Evolutionary conservation across 2,888 invertebrate species (phyloP).

Genomic region (Phengaris alcon): DNA sequence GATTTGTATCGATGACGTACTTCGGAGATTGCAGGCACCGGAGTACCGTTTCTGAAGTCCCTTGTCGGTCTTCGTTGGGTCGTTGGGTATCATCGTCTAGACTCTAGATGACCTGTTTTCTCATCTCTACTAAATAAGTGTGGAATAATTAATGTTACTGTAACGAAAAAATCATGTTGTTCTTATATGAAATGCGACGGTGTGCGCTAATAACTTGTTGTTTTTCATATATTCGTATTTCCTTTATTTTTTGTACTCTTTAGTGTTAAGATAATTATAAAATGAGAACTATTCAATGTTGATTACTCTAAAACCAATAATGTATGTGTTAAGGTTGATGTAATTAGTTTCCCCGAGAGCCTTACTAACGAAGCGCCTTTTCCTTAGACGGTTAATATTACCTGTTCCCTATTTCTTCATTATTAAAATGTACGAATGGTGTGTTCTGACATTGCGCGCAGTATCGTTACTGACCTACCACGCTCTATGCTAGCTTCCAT

Average conservation of each 20-base stretch:
- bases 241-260: slow-evolving; percentile 81
- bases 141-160: slow-evolving; percentile 72
- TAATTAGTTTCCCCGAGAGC: slow-evolving; percentile 77
- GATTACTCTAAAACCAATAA: slow-evolving; percentile 78
- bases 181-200: slow-evolving; percentile 76
- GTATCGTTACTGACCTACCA: background rate
- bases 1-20: slow-evolving; percentile 40
- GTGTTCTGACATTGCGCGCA: slow-evolving; percentile 33
- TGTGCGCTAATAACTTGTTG: slow-evolving; percentile 76
- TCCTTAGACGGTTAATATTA: slow-evolving; percentile 68
- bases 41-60: slow-evolving; percentile 35
- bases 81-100: slow-evolving; percentile 44
- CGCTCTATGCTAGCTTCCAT: background rate
- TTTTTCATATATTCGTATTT: slow-evolving; percentile 79
- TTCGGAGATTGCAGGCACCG: slow-evolving; percentile 36
- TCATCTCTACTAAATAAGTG: slow-evolving; percentile 64
- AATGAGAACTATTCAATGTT: slow-evolving; percentile 78
- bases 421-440: slow-evolving; percentile 45
- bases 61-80: slow-evolving; percentile 40
- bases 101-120: slow-evolving; percentile 50
- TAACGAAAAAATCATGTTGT: slow-evolving; percentile 75
- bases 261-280: slow-evolving; percentile 78
- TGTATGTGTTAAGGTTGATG: slow-evolving; percentile 72
- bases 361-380: slow-evolving; percentile 74
- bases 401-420: slow-evolving; percentile 46